Percentiles rank a stretch among this genome's conserved stretches.
Evolutionary conservation across 2,797 vertebrate genomes (phyloP).

Genomic region (Bradypodion ventrale): DNA sequence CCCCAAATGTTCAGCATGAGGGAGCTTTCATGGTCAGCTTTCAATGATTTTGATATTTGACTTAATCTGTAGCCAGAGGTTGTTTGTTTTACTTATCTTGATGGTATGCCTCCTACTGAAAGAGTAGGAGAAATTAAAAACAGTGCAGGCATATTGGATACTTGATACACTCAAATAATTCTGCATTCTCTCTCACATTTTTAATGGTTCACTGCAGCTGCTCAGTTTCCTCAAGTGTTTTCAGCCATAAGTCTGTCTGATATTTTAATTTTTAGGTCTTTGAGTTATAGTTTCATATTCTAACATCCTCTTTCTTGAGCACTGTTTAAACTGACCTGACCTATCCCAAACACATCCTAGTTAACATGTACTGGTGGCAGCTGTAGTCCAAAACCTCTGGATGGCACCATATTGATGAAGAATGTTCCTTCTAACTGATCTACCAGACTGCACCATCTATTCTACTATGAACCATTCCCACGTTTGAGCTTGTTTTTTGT

Average conservation of each 20-base stretch:
- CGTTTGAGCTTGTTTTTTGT: background rate
- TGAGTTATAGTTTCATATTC: background rate
- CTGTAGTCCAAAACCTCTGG: background rate
- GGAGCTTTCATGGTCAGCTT: conserved; percentile 72
- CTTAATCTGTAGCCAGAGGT: conserved; percentile 68
- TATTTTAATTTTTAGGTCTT: background rate
- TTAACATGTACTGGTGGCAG: background rate
- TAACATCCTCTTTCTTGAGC: background rate
- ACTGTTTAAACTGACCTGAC: no score
- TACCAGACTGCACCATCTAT: background rate
- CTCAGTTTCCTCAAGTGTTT: conserved; percentile 41
- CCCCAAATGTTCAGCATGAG: conserved; percentile 78
- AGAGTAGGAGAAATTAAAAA: conserved; percentile 74
- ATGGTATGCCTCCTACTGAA: conserved; percentile 70
- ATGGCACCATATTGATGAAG: background rate
- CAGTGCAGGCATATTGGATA: conserved; percentile 53
- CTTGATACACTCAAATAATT: conserved; percentile 34
- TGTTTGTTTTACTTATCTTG: conserved; percentile 75
- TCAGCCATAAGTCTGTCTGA: conserved; percentile 14
- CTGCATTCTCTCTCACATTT: conserved; percentile 45
- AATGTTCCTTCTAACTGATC: background rate
- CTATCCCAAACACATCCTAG: background rate
- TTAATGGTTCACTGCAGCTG: conserved; percentile 49
- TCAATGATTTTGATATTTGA: conserved; percentile 76
- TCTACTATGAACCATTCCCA: background rate